A percentile compares a stretch with the other conserved stretches of the same genome.
phyloP scores from a whole-genome alignment of 1,140 invertebrate genomes.

The Saccostrea cuccullata region DNA sequence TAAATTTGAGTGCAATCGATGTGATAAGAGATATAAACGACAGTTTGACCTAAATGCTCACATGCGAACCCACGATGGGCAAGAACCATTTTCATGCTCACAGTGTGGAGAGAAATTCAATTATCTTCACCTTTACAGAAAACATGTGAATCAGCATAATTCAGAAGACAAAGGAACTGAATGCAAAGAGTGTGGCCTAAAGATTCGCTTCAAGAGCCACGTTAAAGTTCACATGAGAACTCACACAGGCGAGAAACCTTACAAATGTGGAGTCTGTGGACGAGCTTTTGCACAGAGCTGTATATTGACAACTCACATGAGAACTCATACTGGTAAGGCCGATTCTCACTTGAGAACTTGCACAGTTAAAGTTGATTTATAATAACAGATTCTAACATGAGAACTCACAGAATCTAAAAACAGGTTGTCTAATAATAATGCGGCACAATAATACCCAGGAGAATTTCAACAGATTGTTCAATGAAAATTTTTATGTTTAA shows the following conservation, averaged over 20 bases:
- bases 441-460: no score
- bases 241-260: conserved; percentile 93
- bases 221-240: conserved; percentile 34
- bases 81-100: conserved; percentile 1
- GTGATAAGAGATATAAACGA: conserved; percentile 29
- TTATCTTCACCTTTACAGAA: conserved; percentile 11
- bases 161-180: conserved; percentile 2
- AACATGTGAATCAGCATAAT: conserved; percentile 25
- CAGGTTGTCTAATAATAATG: no score
- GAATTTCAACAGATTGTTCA: no score
- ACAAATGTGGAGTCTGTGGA: conserved; percentile 81
- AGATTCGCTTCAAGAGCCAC: conserved; percentile 16
- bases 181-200: not conserved
- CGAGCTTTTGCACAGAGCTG: conserved; percentile 45
- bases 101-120: conserved; percentile 11
- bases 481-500: no score
- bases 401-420: no score
- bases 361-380: no score
- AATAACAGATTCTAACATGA: no score
- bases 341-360: no score
- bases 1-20: conserved; percentile 36
- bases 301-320: conserved; percentile 87
- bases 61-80: not conserved
- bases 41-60: conserved; percentile 30
- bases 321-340: conserved; percentile 48